phyloP scores from a whole-genome alignment of 2,888 invertebrate genomes.

The Pseudolycoriella hygida region DNA sequence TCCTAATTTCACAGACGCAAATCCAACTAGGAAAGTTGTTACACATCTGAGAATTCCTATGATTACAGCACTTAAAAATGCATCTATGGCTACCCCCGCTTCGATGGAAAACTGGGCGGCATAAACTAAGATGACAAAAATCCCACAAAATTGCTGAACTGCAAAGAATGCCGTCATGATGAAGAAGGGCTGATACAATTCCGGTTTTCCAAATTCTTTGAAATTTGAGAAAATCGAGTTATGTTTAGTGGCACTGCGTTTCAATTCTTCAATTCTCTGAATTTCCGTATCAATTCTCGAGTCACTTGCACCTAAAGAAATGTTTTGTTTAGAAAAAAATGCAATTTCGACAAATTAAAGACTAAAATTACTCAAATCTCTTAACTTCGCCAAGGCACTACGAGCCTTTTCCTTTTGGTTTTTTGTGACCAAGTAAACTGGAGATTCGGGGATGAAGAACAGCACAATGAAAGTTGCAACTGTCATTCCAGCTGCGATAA shows the following conservation, averaged over 20 bases:
- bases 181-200: constrained; percentile 25
- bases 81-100: constrained; percentile 40
- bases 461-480: too few relatives aligned
- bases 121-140: constrained; percentile 53
- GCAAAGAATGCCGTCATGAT: constrained; percentile 44
- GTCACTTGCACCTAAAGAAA: too few relatives aligned
- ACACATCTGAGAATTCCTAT: constrained; percentile 44
- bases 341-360: too few relatives aligned
- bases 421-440: too few relatives aligned
- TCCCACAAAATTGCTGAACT: constrained; percentile 50
- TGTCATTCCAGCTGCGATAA: too few relatives aligned
- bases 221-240: constrained; percentile 13
- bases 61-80: constrained; percentile 44
- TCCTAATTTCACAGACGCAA: constrained; percentile 40
- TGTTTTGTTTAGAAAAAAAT: too few relatives aligned
- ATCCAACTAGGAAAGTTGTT: constrained; percentile 43
- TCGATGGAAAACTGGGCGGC: constrained; percentile 46
- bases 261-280: too few relatives aligned
- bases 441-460: too few relatives aligned
- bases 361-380: too few relatives aligned
- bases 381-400: too few relatives aligned
- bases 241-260: constrained; percentile 8
- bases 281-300: too few relatives aligned
- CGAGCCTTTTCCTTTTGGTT: too few relatives aligned
- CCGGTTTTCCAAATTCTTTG: constrained; percentile 19